phyloP scores from a whole-genome alignment of 2,113 vertebrate genomes.

The Gila orcuttii region DNA sequence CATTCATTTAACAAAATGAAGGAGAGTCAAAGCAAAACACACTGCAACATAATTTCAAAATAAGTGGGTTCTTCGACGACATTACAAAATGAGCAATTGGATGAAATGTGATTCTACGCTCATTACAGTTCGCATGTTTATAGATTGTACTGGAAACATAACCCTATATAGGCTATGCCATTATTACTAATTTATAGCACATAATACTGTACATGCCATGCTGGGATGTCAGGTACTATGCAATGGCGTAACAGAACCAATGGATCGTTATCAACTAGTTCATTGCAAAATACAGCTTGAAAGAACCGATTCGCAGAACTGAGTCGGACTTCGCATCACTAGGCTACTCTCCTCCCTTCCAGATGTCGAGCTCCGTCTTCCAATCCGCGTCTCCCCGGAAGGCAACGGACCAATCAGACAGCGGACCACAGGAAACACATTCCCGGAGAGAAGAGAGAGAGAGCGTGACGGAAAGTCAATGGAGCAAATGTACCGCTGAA shows the following conservation, averaged over 20 bases:
- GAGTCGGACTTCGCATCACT: conserved; percentile 3
- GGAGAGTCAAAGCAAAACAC: not conserved
- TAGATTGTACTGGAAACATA: not conserved
- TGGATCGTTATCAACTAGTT: not conserved
- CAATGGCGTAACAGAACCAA: not conserved
- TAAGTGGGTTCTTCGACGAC: not conserved
- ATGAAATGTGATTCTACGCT: not conserved
- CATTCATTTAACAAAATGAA: not conserved
- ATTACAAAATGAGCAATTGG: not conserved
- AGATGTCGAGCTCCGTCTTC: conserved; percentile 50
- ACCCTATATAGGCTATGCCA: not conserved
- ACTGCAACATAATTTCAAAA: not conserved
- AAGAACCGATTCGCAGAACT: conserved; percentile 12
- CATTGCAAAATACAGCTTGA: not conserved
- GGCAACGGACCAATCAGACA: conserved; percentile 45
- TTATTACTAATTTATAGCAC: not conserved
- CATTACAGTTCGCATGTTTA: not conserved
- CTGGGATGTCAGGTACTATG: not conserved
- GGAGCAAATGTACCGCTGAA: not conserved
- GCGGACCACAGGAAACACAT: conserved; percentile 52
- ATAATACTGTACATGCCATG: not conserved
- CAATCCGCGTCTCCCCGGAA: conserved; percentile 43
- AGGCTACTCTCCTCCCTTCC: conserved; percentile 51
- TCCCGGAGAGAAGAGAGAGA: conserved; percentile 12
- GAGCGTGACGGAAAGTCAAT: conserved; percentile 18